phyloP scores from a whole-genome alignment of 2,797 vertebrate genomes.

The Muraenolepis orangiensis region DNA sequence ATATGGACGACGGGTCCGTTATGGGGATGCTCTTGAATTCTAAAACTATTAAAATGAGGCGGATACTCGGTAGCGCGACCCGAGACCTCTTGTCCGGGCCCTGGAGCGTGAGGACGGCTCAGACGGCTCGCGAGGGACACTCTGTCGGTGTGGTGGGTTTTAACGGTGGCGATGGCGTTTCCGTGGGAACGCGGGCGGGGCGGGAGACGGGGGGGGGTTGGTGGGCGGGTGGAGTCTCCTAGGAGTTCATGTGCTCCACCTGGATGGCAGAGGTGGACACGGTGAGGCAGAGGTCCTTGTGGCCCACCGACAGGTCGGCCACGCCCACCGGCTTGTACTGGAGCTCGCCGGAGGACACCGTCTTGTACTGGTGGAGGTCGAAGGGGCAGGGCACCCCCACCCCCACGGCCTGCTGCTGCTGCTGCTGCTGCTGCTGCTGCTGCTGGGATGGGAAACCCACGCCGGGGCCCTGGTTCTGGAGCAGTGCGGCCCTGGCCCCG shows the following conservation, averaged over 20 bases:
- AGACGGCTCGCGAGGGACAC: no score
- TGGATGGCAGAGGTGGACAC: constrained; percentile 96
- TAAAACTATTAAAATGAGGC: neutral
- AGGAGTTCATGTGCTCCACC: constrained; percentile 95
- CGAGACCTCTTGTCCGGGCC: no score
- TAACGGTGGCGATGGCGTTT: neutral
- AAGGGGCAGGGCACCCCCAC: constrained; percentile 81
- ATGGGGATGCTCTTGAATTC: neutral
- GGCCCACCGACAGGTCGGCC: constrained; percentile 79
- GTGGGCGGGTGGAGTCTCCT: constrained; percentile 55
- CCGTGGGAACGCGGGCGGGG: neutral
- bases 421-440: no score
- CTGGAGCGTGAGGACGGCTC: no score
- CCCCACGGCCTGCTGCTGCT: constrained; percentile 63
- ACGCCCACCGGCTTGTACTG: constrained; percentile 79
- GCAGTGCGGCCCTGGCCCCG: constrained; percentile 49
- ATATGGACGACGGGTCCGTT: no score
- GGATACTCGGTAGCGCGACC: no score
- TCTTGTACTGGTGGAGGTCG: constrained; percentile 97
- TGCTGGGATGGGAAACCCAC: constrained; percentile 68
- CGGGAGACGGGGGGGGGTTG: neutral
- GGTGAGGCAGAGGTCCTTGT: constrained; percentile 98
- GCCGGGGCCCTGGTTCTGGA: constrained; percentile 62
- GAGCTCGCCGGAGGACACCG: constrained; percentile 76
- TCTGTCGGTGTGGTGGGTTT: neutral